A percentile compares a stretch with the other conserved stretches of the same genome.
Conservation (phyloP, 2,113 vertebrate species). For the Sitta europaea region DNA sequence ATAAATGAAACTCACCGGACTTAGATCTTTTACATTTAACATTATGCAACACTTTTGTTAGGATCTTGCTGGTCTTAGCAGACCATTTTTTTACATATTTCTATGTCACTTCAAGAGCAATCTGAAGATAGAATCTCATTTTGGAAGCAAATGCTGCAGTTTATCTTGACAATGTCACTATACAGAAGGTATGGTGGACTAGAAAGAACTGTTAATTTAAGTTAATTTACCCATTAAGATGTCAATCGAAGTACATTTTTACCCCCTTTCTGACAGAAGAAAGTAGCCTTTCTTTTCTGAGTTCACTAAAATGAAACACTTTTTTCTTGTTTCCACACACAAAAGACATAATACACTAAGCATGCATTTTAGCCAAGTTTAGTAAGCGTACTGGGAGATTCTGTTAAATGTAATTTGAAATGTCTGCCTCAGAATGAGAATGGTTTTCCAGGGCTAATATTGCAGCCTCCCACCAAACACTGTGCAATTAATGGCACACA, state of each 20-base stretch:
- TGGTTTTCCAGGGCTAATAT: not conserved
- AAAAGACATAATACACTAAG: not conserved
- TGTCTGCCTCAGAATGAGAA: not conserved
- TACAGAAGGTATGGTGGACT: not conserved
- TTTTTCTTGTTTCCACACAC: not conserved
- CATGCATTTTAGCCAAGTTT: not conserved
- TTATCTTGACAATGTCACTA: not conserved
- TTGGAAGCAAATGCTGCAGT: slow-evolving; percentile 22
- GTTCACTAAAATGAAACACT: slow-evolving; percentile 1
- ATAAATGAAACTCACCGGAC: not conserved
- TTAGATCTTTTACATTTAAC: not conserved
- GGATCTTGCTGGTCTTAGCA: not conserved
- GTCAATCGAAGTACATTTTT: slow-evolving; percentile 4
- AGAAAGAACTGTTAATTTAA: slow-evolving; percentile 51
- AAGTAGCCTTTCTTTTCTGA: not conserved
- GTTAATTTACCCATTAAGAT: slow-evolving; percentile 17
- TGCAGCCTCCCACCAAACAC: not conserved
- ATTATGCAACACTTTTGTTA: not conserved
- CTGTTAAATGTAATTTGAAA: slow-evolving; percentile 43
- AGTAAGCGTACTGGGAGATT: not conserved
- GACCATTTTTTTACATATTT: not conserved
- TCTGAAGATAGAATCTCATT: slow-evolving; percentile 44
- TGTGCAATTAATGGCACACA: not conserved
- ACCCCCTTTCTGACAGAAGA: not conserved
- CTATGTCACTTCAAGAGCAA: not conserved